These are phyloP conservation scores for Triplophysa dalaica DNA, from an alignment of 2,113 vertebrate genomes.

Conservation along the genomic window DNA sequence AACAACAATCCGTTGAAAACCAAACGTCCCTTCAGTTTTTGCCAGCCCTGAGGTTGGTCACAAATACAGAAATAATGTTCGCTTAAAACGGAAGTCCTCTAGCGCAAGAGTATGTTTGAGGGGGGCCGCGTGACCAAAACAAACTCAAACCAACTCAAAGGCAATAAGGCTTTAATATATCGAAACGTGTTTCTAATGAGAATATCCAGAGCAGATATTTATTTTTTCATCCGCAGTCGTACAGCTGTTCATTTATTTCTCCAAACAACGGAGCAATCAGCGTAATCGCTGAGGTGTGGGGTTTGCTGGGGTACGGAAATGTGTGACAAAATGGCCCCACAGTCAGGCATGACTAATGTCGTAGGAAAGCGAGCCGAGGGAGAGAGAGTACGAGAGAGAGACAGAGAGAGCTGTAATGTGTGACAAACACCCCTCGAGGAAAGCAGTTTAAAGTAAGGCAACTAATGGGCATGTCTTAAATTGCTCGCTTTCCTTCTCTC, in stretches of 20 bases:
- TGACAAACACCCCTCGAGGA: slow-evolving; percentile 27
- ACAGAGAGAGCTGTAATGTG: slow-evolving; percentile 8
- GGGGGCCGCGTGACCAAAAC: not conserved
- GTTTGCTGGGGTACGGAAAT: slow-evolving; percentile 27
- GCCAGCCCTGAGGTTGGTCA: slow-evolving; percentile 18
- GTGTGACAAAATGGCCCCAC: slow-evolving; percentile 36
- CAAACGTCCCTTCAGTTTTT: slow-evolving; percentile 57
- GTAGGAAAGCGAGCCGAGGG: not conserved
- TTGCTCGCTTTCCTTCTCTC: slow-evolving; percentile 8
- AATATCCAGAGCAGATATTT: not conserved
- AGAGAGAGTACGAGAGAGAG: not conserved
- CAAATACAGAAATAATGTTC: slow-evolving; percentile 16
- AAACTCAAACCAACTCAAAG: not conserved
- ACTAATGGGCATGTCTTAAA: slow-evolving; percentile 24
- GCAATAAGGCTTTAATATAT: not conserved
- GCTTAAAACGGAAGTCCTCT: not conserved
- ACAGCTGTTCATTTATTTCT: slow-evolving; percentile 18
- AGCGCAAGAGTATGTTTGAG: not conserved
- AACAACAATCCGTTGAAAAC: slow-evolving; percentile 56
- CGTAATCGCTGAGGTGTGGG: slow-evolving; percentile 30
- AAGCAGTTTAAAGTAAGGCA: slow-evolving; percentile 30
- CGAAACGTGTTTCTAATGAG: slow-evolving; percentile 15
- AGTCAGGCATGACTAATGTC: slow-evolving; percentile 39
- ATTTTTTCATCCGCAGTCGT: not conserved
- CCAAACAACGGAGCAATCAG: slow-evolving; percentile 22